Evolutionary conservation across 2,113 vertebrate species (phyloP), one percentile per base, ranked within the genome.

Genomic region (Melanostigma gelatinosum): DNA sequence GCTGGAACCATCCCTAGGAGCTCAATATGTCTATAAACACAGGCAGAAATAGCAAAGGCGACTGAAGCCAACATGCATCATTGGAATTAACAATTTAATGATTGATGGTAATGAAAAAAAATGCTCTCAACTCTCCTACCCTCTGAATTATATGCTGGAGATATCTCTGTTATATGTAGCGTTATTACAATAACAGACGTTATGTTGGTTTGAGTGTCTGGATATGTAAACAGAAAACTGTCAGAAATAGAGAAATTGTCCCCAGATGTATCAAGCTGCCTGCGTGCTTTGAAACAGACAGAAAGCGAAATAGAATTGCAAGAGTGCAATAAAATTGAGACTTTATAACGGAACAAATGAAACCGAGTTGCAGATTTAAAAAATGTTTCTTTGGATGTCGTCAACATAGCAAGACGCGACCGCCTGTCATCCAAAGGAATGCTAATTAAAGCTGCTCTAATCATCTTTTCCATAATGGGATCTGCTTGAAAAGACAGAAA

Each of bases 61-160:
- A 85, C 61, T 75, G 72, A 79, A 60, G 66, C 77, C 67, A 63
- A 73, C 80, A 89, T 92, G 88, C 87, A 93, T 92, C 85, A 88
- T 69, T 77, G 9, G 91, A 92, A 91, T 87, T 60, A 91, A 90
- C 74, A 80, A 82, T 64, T 88, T 76, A 20, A 62, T 85, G 84
- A 89, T 88, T 85, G 85, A 93, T 88, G 79, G 66, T 87, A 77
- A 84, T 88, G 69, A 85, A 82, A 58, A 73, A 90, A 85, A 62
- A 7, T 63, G 66, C 69, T 34, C 61, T 64, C 48, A 27, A 72
- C 77, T 83, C 65, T 82, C 71, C 75, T 90, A 67, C 84, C 70
- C 62, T 74, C 64, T 74, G 80, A 86, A 79, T 86, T 29, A 27
- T 75, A 82, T 68, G 20, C 80, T 3, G 32, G 44, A 75, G 54